Percentiles rank a stretch among this genome's conserved stretches.
These are phyloP conservation scores for Stylophora pistillata DNA, from an alignment of 64 coral and sea anemone species.

Conservation along the genomic window DNA sequence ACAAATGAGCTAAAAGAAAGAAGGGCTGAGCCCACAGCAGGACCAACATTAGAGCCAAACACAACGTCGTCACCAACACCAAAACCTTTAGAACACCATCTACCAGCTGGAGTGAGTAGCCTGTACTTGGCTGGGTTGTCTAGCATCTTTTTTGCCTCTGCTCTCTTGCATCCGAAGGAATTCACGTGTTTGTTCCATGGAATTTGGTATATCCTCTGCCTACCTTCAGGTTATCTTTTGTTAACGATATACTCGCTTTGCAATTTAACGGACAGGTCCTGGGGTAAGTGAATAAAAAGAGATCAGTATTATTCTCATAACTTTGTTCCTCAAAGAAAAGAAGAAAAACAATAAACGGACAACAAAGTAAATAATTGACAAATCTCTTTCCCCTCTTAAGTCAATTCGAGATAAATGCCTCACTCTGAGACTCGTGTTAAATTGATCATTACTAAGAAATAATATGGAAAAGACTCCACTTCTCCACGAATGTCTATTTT, in stretches of 20 bases:
- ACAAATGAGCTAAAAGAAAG: slow-evolving; percentile 24
- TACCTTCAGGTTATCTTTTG: slow-evolving; percentile 83
- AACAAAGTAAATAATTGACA: too few species aligned
- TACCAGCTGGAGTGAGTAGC: slow-evolving; percentile 12
- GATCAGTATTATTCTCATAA: too few species aligned
- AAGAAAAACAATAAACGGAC: too few species aligned
- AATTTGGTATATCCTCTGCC: slow-evolving; percentile 86
- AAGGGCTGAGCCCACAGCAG: not conserved
- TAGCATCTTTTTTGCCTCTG: slow-evolving; percentile 73
- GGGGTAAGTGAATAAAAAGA: slow-evolving; percentile 57
- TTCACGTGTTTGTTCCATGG: slow-evolving; percentile 69
- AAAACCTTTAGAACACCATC: not conserved
- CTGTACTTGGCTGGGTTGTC: slow-evolving; percentile 51
- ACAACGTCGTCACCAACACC: not conserved
- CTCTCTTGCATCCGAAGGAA: slow-evolving; percentile 81
- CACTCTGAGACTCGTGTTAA: too few species aligned
- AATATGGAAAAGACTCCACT: too few species aligned
- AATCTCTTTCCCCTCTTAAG: too few species aligned
- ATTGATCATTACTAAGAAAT: too few species aligned
- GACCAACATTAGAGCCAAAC: not conserved
- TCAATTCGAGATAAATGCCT: too few species aligned
- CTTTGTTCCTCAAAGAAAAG: too few species aligned
- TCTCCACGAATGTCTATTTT: too few species aligned
- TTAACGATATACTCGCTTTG: slow-evolving; percentile 87
- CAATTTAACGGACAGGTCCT: slow-evolving; percentile 86